Evolutionary conservation across 1,140 invertebrate species (phyloP).

Genomic region (Helicoverpa armigera): DNA sequence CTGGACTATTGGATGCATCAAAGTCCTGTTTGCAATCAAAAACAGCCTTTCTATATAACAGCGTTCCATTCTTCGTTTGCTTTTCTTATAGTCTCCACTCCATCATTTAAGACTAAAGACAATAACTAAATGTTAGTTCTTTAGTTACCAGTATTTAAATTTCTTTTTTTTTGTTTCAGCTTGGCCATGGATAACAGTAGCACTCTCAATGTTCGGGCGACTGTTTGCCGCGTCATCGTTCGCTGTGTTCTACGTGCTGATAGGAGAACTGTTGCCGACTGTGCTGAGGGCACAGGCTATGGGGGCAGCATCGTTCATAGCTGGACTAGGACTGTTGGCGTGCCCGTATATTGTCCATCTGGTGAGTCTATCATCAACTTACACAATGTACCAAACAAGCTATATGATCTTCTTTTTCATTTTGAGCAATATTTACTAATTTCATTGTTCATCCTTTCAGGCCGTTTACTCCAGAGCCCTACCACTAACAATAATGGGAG

Average conservation of each 20-base stretch:
- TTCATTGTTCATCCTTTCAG: constrained; percentile 64
- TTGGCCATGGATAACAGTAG: constrained; percentile 88
- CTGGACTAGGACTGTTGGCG: constrained; percentile 88
- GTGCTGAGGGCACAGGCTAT: constrained; percentile 90
- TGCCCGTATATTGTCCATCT: constrained; percentile 91
- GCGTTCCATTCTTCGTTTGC: too few species aligned
- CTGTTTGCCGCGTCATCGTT: constrained; percentile 89
- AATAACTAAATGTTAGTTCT: background rate
- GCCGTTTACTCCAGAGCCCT: constrained; percentile 85
- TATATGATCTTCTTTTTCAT: background rate
- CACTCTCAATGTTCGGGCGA: constrained; percentile 89
- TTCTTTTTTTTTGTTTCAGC: constrained; percentile 74
- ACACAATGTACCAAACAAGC: too few species aligned
- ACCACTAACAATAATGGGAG: constrained; percentile 93
- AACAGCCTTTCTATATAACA: too few species aligned
- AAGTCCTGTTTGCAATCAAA: too few species aligned
- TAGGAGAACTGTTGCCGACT: constrained; percentile 90
- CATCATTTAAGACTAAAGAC: too few species aligned
- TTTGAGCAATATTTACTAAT: background rate
- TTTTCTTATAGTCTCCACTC: too few species aligned
- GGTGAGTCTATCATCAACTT: constrained; percentile 72
- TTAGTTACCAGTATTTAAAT: background rate
- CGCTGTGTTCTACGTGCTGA: constrained; percentile 90
- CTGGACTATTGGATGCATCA: too few species aligned
- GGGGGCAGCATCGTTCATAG: constrained; percentile 90